Conservation (phyloP, 2,113 vertebrate species). For the Chaetorhynchus papuensis region DNA sequence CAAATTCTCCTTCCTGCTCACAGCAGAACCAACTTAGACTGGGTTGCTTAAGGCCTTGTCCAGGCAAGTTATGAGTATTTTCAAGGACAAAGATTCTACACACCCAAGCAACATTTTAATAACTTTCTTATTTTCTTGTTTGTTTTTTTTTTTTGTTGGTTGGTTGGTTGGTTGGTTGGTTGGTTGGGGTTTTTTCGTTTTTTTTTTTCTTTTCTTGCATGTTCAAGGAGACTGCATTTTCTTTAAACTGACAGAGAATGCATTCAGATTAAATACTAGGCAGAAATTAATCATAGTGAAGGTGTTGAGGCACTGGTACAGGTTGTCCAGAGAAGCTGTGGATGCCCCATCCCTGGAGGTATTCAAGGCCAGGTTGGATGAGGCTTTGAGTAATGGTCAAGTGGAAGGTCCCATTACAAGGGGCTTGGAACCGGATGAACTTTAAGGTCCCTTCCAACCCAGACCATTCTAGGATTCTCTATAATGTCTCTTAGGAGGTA, state of each 20-base stretch:
- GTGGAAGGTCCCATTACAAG: background rate
- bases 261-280: background rate
- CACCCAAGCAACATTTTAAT: background rate
- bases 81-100: background rate
- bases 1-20: background rate
- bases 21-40: background rate
- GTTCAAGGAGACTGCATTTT: background rate
- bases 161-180: no score
- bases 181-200: no score
- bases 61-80: background rate
- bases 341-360: background rate
- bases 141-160: no score
- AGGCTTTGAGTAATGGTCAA: background rate
- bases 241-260: background rate
- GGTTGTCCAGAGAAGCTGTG: background rate
- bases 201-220: background rate
- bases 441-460: background rate
- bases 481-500: background rate
- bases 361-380: background rate
- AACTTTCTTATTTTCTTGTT: background rate
- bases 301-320: background rate
- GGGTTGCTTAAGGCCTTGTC: background rate
- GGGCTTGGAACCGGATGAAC: background rate
- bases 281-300: background rate
- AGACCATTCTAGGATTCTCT: background rate